These are phyloP conservation scores for Rhadinocentrus ornatus DNA, from an alignment of 2,797 vertebrate species.

Conservation along the genomic window DNA sequence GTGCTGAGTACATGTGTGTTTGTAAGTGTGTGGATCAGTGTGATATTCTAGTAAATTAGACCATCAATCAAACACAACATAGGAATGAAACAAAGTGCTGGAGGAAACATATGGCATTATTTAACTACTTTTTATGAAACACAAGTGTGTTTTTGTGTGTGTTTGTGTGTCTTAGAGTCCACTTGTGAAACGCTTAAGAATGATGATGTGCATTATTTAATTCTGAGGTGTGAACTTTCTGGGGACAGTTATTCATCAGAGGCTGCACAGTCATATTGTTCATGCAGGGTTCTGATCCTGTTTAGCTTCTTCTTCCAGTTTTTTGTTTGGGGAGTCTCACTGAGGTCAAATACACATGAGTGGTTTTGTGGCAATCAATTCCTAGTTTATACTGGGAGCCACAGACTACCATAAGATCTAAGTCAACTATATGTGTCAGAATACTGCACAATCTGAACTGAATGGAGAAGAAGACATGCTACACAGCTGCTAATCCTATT, in stretches of 20 bases:
- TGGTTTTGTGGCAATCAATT: too few relatives aligned
- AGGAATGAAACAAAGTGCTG: slow-evolving; percentile 72
- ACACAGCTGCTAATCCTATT: too few relatives aligned
- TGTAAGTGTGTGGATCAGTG: slow-evolving; percentile 42
- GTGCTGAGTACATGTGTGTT: slow-evolving; percentile 45
- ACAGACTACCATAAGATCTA: too few relatives aligned
- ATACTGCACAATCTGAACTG: too few relatives aligned
- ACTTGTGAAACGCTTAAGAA: slow-evolving; percentile 6
- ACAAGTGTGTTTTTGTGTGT: slow-evolving; percentile 31
- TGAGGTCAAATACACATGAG: too few relatives aligned
- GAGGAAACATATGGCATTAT: slow-evolving; percentile 82
- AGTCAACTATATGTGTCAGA: too few relatives aligned
- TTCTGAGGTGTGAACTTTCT: slow-evolving; percentile 15
- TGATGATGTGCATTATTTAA: slow-evolving; percentile 19
- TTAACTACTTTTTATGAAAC: slow-evolving; percentile 78
- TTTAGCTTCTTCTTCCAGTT: background rate
- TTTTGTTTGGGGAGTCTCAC: background rate
- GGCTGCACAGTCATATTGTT: background rate
- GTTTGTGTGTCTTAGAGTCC: slow-evolving; percentile 15
- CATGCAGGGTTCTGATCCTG: background rate
- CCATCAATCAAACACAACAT: slow-evolving; percentile 81
- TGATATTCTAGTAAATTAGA: slow-evolving; percentile 84
- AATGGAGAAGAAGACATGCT: too few relatives aligned
- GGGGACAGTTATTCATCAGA: slow-evolving; percentile 14
- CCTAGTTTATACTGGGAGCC: too few relatives aligned